Conservation (phyloP, 2,113 vertebrate species). For the Trachemys scripta region DNA sequence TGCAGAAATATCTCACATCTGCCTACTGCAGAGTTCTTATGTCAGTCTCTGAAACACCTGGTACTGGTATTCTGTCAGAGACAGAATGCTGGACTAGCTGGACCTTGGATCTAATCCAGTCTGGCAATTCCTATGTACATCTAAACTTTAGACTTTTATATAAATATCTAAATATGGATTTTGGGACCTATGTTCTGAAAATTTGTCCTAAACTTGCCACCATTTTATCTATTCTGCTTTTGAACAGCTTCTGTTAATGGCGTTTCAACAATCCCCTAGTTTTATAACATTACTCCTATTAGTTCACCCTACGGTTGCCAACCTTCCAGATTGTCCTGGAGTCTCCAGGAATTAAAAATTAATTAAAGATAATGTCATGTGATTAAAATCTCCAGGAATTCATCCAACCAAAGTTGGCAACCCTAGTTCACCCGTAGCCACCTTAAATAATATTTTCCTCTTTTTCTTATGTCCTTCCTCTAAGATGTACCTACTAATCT, state of each 20-base stretch:
- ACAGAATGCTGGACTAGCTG: neutral
- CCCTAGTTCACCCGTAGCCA: neutral
- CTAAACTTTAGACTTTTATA: neutral
- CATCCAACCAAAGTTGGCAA: too few species aligned
- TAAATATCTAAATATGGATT: fast-evolving
- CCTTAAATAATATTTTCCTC: neutral
- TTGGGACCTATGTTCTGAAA: neutral
- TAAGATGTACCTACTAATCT: slow-evolving; percentile 9
- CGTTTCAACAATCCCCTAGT: neutral
- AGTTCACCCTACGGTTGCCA: neutral
- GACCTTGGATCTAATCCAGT: neutral
- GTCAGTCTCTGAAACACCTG: neutral
- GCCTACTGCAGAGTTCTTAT: neutral
- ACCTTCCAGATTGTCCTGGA: too few species aligned
- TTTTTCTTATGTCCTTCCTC: neutral
- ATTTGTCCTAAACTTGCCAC: neutral
- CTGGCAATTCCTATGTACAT: neutral
- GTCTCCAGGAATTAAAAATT: too few species aligned
- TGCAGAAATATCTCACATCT: neutral
- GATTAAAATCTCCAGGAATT: too few species aligned
- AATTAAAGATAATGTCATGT: too few species aligned
- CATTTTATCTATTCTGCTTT: neutral
- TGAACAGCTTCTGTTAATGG: neutral
- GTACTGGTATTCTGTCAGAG: neutral
- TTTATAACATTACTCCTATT: neutral